Evolutionary conservation across 2,113 vertebrate species (phyloP).

Genomic region (Cathartes aura): DNA sequence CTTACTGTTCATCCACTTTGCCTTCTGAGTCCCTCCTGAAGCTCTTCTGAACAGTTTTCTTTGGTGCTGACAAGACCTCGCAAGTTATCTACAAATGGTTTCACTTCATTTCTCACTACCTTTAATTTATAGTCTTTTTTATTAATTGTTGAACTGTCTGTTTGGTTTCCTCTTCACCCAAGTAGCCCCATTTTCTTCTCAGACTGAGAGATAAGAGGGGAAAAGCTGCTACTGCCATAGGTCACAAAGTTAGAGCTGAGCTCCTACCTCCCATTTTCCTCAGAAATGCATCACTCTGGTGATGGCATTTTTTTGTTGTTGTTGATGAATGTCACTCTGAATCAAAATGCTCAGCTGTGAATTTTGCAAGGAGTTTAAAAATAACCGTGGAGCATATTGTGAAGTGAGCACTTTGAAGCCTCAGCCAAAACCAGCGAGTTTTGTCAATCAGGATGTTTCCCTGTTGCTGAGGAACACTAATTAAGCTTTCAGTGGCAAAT

Average conservation of each 20-base stretch:
- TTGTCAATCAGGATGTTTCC: constrained; percentile 22
- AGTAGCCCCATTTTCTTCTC: neutral
- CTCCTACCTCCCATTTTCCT: neutral
- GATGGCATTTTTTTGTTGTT: neutral
- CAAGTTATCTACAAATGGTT: neutral
- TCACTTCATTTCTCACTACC: neutral
- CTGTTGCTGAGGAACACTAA: neutral
- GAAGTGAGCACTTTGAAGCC: neutral
- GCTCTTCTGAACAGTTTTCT: neutral
- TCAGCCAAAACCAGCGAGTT: neutral
- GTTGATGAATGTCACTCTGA: neutral
- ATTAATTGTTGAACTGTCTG: neutral
- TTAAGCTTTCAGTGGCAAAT: constrained; percentile 37
- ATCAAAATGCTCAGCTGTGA: constrained; percentile 13
- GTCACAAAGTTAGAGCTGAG: neutral
- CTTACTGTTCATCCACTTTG: neutral
- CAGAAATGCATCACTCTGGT: neutral
- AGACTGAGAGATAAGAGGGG: neutral
- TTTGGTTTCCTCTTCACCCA: neutral
- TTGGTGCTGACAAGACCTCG: neutral
- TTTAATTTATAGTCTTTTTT: neutral
- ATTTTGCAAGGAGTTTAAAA: constrained; percentile 29
- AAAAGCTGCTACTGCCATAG: neutral
- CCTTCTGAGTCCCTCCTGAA: neutral
- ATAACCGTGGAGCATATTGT: neutral